These are phyloP conservation scores for Tetrax tetrax DNA, from an alignment of 2,113 vertebrate species.

Conservation along the genomic window DNA sequence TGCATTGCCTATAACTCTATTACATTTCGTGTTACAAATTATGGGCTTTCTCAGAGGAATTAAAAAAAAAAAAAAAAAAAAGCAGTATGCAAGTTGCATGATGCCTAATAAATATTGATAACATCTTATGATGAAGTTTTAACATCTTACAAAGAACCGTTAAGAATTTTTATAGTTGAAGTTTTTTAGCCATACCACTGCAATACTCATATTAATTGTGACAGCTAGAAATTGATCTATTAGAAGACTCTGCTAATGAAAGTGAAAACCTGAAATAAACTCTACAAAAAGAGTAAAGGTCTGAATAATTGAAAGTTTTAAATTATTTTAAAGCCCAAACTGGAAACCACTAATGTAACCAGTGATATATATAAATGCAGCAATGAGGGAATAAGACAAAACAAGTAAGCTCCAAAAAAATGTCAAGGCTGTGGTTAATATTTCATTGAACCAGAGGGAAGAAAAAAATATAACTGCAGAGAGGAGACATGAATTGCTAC, in stretches of 20 bases:
- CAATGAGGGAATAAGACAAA: neutral
- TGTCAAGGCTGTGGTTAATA: neutral
- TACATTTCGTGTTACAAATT: neutral
- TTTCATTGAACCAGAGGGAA: neutral
- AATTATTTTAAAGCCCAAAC: neutral
- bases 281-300: neutral
- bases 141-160: neutral
- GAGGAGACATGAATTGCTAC: neutral
- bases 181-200: neutral
- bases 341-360: neutral
- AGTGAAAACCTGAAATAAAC: neutral
- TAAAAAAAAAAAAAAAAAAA: neutral
- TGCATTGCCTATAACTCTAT: neutral
- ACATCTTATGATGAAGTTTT: neutral
- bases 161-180: neutral
- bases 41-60: neutral
- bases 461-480: neutral
- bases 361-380: neutral
- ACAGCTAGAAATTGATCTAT: neutral
- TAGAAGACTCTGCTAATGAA: neutral
- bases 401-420: neutral
- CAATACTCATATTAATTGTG: neutral
- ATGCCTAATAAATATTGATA: neutral
- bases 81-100: neutral
- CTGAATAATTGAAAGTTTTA: neutral